These are phyloP conservation scores for Thysanoteuthis rhombus DNA, from an alignment of 2,888 invertebrate genomes.

Conservation along the genomic window DNA sequence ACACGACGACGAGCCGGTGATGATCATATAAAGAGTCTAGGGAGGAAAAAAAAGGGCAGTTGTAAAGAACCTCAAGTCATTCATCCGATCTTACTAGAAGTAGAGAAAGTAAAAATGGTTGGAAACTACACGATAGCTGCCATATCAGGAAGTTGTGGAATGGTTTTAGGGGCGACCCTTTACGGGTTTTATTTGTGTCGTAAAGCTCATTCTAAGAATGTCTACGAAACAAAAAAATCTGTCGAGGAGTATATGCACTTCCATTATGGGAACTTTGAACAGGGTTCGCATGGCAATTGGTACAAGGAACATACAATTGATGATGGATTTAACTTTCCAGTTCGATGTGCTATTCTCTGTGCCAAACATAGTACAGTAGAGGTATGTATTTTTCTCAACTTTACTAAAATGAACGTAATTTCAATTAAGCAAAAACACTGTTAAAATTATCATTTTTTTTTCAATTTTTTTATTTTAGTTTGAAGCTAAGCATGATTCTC, in stretches of 20 bases:
- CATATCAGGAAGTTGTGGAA: conserved; percentile 27
- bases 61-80: too few species aligned
- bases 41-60: too few species aligned
- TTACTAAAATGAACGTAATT: too few species aligned
- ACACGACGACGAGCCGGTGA: neutral
- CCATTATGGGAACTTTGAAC: conserved; percentile 59
- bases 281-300: conserved; percentile 43
- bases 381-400: too few species aligned
- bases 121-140: neutral
- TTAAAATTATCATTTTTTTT: too few species aligned
- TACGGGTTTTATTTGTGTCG: conserved; percentile 24
- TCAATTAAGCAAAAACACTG: too few species aligned
- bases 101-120: neutral
- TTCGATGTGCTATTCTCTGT: conserved; percentile 63
- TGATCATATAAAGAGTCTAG: neutral
- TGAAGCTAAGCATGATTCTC: neutral
- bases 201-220: conserved; percentile 39
- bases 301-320: conserved; percentile 60
- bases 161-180: conserved; percentile 15
- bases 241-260: conserved; percentile 63
- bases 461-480: too few species aligned
- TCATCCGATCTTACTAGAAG: too few species aligned
- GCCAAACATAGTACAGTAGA: conserved; percentile 51
- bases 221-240: conserved; percentile 61
- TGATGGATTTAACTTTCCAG: conserved; percentile 60